Evolutionary conservation across 2,797 vertebrate species (phyloP).

Genomic region (Enteromius unitaeniatus): DNA sequence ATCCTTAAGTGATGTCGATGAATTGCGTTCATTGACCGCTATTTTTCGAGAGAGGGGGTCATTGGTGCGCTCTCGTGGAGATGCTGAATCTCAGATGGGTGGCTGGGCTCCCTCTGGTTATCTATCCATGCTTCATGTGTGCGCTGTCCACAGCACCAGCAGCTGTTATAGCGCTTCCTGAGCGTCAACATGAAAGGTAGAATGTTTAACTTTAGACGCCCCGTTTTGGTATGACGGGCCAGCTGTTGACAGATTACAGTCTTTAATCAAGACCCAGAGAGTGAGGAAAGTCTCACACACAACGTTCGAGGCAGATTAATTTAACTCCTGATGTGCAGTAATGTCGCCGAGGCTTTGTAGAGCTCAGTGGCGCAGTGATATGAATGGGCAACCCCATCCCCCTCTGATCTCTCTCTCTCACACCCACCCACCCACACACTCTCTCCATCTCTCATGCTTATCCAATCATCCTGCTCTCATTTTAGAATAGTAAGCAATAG

Average conservation of each 20-base stretch:
- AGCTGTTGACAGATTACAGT: conserved; percentile 2
- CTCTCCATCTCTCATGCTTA: background rate
- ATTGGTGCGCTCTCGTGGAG: background rate
- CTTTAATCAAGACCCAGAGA: conserved; percentile 4
- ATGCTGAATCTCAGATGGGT: conserved; percentile 37
- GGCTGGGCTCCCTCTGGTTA: conserved; percentile 42
- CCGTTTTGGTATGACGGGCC: background rate
- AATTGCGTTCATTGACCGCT: conserved; percentile 17
- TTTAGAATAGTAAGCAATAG: background rate
- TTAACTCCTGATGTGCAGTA: conserved; percentile 26
- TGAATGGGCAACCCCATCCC: conserved; percentile 35
- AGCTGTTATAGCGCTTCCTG: background rate
- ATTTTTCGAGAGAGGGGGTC: background rate
- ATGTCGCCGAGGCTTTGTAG: conserved; percentile 6
- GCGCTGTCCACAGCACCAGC: conserved; percentile 24
- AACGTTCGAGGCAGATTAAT: conserved; percentile 7
- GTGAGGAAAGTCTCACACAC: conserved; percentile 3
- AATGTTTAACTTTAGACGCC: conserved; percentile 19
- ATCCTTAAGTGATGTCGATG: conserved; percentile 15
- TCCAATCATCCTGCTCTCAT: background rate
- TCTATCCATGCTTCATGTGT: conserved; percentile 49
- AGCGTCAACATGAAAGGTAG: background rate
- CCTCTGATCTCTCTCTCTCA: conserved; percentile 6
- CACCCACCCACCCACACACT: conserved; percentile 18
- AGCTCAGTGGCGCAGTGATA: conserved; percentile 5